Percentiles rank a stretch among this genome's conserved stretches.
phyloP scores from a whole-genome alignment of 2,888 invertebrate species.

The Opisthograptis luteolata region DNA sequence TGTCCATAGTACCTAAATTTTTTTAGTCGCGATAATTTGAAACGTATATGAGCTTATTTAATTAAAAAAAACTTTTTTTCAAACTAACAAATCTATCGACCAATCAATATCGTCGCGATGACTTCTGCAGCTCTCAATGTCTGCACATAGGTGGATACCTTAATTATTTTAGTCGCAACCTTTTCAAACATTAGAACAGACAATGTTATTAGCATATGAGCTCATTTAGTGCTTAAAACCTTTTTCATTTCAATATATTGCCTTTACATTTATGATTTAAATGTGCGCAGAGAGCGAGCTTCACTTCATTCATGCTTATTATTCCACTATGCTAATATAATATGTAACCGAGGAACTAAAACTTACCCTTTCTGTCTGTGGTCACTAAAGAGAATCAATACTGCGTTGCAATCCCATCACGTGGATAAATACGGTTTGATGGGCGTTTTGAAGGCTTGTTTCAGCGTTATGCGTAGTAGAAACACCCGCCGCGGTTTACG shows the following conservation, averaged over 20 bases:
- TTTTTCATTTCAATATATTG: no score
- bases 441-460: constrained; percentile 24
- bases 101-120: neutral
- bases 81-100: constrained; percentile 2
- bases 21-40: no score
- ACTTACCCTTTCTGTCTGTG: constrained; percentile 48
- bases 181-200: neutral
- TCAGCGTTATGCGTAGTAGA: constrained; percentile 30
- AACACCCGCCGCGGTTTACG: constrained; percentile 48
- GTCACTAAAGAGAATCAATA: constrained; percentile 51
- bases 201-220: no score
- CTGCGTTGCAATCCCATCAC: constrained; percentile 56
- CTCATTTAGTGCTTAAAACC: no score
- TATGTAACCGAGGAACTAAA: no score
- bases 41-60: no score
- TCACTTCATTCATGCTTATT: no score
- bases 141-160: no score
- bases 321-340: no score
- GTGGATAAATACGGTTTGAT: constrained; percentile 39
- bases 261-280: neutral
- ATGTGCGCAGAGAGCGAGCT: neutral
- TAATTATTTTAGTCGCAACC: no score
- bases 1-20: no score
- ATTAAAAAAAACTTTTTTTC: no score
- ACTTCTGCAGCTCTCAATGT: neutral